Percentiles rank a stretch among this genome's conserved stretches.
Evolutionary conservation across 64 coral and sea anemone species (phyloP).

Genomic region (Montipora sp.): DNA sequence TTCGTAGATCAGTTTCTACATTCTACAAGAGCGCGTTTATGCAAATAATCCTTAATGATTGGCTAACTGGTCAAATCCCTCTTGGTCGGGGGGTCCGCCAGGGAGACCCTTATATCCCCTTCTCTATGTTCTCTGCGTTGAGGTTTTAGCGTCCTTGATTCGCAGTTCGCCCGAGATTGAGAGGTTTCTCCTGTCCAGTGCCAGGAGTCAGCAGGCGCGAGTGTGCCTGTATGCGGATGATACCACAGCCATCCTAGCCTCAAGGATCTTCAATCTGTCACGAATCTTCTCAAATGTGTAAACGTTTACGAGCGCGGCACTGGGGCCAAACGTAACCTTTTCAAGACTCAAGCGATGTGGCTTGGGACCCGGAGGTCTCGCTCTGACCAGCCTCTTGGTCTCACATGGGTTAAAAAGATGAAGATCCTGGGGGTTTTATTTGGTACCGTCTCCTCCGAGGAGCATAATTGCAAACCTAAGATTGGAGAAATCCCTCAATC

Average conservation of each 20-base stretch:
- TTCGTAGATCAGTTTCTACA: background rate
- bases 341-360: slow-evolving; percentile 19
- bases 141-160: background rate
- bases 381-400: background rate
- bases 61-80: background rate
- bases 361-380: background rate
- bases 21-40: background rate
- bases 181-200: slow-evolving; percentile 7
- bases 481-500: background rate
- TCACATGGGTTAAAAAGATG: slow-evolving; percentile 14
- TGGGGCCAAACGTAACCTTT: too few species aligned
- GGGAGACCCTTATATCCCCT: too few species aligned
- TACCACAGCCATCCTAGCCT: background rate
- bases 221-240: slow-evolving; percentile 33
- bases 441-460: background rate
- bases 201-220: background rate
- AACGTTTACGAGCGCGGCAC: background rate
- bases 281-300: background rate
- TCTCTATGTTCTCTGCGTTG: too few species aligned
- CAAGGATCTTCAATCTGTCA: background rate
- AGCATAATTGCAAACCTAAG: background rate
- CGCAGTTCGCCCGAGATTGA: background rate
- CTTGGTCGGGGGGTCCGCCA: background rate
- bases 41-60: background rate
- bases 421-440: slow-evolving; percentile 1